phyloP scores from a whole-genome alignment of 1,140 invertebrate species.

The Nixonia krombeini region DNA sequence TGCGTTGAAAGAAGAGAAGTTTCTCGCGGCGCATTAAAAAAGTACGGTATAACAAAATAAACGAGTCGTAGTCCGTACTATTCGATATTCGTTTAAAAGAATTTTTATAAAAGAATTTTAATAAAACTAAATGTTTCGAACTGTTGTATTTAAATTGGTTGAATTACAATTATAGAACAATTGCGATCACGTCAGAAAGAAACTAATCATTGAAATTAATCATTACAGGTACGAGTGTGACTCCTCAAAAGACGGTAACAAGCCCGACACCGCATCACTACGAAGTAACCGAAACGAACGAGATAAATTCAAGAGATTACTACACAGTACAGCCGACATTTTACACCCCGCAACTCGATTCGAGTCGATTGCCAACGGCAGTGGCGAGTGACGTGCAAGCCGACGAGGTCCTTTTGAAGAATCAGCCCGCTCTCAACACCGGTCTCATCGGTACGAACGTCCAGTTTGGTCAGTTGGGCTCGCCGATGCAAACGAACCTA shows the following conservation, averaged over 20 bases:
- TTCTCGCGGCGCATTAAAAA: too few species aligned
- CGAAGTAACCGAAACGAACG: slow-evolving; percentile 61
- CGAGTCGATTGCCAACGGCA: slow-evolving; percentile 43
- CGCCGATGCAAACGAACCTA: slow-evolving; percentile 62
- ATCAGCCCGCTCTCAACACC: slow-evolving; percentile 37
- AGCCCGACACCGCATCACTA: slow-evolving; percentile 53
- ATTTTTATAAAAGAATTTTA: too few species aligned
- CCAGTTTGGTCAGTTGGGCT: slow-evolving; percentile 48
- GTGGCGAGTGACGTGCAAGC: slow-evolving; percentile 51
- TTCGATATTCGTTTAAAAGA: too few species aligned
- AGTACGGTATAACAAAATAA: too few species aligned
- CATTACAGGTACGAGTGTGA: slow-evolving; percentile 38
- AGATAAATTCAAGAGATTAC: slow-evolving; percentile 46
- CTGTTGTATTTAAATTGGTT: too few species aligned
- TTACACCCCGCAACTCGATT: slow-evolving; percentile 51
- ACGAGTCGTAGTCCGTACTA: too few species aligned
- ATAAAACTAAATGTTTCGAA: too few species aligned
- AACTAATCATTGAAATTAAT: neutral
- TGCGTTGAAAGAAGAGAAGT: too few species aligned
- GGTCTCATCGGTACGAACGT: slow-evolving; percentile 44
- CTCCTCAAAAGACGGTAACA: slow-evolving; percentile 44
- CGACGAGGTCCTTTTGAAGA: slow-evolving; percentile 53
- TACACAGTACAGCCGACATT: slow-evolving; percentile 45
- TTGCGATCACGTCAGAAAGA: too few species aligned
- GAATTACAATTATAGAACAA: too few species aligned